Evolutionary conservation across 2,113 vertebrate species (phyloP).

Genomic region (Oxyura jamaicensis): DNA sequence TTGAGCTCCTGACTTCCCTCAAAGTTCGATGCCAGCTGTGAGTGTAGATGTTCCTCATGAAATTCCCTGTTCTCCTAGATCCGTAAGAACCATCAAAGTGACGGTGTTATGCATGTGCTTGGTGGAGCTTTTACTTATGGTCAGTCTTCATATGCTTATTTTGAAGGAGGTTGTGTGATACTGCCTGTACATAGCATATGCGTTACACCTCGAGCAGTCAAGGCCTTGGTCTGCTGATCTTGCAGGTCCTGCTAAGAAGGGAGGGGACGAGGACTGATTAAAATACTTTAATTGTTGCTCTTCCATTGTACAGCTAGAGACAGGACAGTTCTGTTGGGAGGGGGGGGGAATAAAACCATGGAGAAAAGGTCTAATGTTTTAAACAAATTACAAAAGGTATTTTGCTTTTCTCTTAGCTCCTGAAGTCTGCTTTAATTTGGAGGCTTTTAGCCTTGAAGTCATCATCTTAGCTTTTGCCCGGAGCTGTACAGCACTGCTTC

Average conservation of each 20-base stretch:
- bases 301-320: background rate
- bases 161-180: background rate
- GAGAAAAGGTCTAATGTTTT: background rate
- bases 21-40: background rate
- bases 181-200: background rate
- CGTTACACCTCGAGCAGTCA: accelerated
- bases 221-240: background rate
- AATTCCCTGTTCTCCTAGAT: background rate
- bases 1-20: background rate
- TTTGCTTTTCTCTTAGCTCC: background rate
- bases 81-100: background rate
- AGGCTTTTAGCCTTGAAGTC: background rate
- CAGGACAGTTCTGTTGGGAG: background rate
- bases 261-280: background rate
- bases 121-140: background rate
- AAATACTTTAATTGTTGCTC: background rate
- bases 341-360: background rate
- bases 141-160: background rate
- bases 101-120: background rate
- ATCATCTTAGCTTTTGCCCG: background rate
- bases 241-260: background rate
- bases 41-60: background rate
- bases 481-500: background rate
- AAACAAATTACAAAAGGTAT: background rate
- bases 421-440: background rate